Evolutionary conservation across 64 coral and sea anemone genomes (phyloP).

Genomic region (Montipora foliosa): DNA sequence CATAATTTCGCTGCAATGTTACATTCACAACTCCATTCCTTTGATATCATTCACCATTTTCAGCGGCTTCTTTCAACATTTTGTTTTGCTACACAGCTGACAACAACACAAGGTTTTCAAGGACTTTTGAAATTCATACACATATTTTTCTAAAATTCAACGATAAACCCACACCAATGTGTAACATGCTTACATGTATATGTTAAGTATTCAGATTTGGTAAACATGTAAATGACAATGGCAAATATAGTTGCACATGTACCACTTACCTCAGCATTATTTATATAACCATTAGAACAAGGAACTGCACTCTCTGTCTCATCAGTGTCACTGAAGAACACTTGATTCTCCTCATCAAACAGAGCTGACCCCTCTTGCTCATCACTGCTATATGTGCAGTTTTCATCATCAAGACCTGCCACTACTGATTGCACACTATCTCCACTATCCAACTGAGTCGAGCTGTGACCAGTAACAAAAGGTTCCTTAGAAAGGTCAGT

Average conservation of each 20-base stretch:
- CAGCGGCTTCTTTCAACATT: no score
- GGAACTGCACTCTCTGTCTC: neutral
- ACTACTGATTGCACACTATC: neutral
- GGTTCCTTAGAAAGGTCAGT: neutral
- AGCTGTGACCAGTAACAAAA: neutral
- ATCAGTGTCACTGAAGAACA: constrained; percentile 23
- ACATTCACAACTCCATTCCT: no score
- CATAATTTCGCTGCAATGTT: no score
- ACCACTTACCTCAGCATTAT: neutral
- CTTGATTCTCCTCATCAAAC: constrained; percentile 42
- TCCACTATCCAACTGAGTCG: neutral
- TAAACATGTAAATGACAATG: neutral
- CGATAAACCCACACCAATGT: neutral
- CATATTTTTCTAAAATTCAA: neutral
- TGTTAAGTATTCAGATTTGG: neutral
- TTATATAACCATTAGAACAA: neutral
- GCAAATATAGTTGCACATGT: neutral
- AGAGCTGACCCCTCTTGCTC: constrained; percentile 2
- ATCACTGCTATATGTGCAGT: neutral
- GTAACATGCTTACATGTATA: neutral
- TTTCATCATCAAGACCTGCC: neutral
- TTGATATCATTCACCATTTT: no score
- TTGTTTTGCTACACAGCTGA: no score
- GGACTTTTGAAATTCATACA: no score
- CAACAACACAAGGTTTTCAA: no score